Evolutionary conservation across 2,113 vertebrate genomes (phyloP), one percentile per base, ranked within the genome.

Genomic region (Perognathus longimembris): DNA sequence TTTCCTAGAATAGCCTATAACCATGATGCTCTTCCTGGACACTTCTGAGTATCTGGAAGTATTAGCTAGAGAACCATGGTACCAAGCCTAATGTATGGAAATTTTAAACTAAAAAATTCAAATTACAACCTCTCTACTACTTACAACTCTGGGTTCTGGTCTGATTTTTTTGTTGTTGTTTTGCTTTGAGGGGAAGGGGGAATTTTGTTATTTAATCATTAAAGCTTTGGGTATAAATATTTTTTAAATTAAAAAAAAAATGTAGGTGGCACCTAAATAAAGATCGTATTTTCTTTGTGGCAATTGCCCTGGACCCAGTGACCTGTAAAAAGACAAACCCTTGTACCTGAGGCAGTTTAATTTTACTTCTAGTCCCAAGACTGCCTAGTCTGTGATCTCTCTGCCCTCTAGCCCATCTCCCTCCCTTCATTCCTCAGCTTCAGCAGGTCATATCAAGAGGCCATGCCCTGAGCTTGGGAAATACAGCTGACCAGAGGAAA

Each of bases 241-340:
- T 38, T 70, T 82, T 86, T 24, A 50, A 83, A 81, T 92, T 67
- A 81, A 40, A 93, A 91, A 87, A 54, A 54, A 54, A 54, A 54
- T 54, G 66, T 92, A 80, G 22, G 3, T 45, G 26, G 6, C 89
- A 32, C 34, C 50, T 87, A 10, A 54, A 57, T 64, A 38, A 24
- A 7, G 57, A 87, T 87, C 40, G 77, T 91, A 59, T 79, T 89
- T 89, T 95, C 64, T 70, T 71, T 93, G 64, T 86, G 80, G 34
- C 40, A 78, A 81, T 77, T 92, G 20, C 17, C 34, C 78, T 91
- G 66, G 32, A 36, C 7, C 64, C 63, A 73, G 42, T 94, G 94
- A 94, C 86, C 71, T 90, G 74, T 89, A 54, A 90, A 85, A 81
- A 81, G 42, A 8, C 74, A 94, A 59, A 77, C 22, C 6, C 40